Conservation (phyloP, 2,113 vertebrate genomes). For the Rhizomys pruinosus region DNA sequence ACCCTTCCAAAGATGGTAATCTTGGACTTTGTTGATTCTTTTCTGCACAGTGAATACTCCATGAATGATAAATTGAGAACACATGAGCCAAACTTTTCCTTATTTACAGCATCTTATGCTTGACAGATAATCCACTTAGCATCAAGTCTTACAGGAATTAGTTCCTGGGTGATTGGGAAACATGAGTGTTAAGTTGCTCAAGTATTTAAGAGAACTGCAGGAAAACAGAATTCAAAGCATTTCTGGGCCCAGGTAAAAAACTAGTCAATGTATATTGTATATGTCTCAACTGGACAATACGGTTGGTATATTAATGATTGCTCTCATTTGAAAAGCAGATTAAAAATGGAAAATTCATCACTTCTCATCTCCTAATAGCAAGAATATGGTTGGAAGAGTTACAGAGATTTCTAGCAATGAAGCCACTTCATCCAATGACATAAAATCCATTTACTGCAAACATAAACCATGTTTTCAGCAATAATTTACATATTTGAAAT, state of each 20-base stretch:
- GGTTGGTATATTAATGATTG: constrained; percentile 13
- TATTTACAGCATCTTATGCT: constrained; percentile 13
- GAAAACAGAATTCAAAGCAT: background rate
- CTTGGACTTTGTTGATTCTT: background rate
- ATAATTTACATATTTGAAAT: constrained; percentile 66
- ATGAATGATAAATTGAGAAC: constrained; percentile 16
- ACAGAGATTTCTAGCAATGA: constrained; percentile 62
- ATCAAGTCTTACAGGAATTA: background rate
- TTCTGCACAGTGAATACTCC: background rate
- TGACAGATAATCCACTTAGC: background rate
- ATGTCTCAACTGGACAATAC: background rate
- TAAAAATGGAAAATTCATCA: background rate
- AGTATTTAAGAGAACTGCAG: background rate
- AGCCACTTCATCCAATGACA: constrained; percentile 52
- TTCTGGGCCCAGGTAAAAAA: background rate
- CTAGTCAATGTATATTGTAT: background rate
- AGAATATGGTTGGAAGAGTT: constrained; percentile 47
- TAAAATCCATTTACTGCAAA: constrained; percentile 68
- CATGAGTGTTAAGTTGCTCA: background rate
- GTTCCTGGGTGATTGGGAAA: constrained; percentile 23
- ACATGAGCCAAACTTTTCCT: background rate
- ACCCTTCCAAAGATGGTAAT: background rate
- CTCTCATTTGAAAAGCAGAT: constrained; percentile 50
- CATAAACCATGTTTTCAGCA: constrained; percentile 57
- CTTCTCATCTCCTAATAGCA: background rate